Conservation (phyloP, 2,113 vertebrate species). For the Euleptes europaea region DNA sequence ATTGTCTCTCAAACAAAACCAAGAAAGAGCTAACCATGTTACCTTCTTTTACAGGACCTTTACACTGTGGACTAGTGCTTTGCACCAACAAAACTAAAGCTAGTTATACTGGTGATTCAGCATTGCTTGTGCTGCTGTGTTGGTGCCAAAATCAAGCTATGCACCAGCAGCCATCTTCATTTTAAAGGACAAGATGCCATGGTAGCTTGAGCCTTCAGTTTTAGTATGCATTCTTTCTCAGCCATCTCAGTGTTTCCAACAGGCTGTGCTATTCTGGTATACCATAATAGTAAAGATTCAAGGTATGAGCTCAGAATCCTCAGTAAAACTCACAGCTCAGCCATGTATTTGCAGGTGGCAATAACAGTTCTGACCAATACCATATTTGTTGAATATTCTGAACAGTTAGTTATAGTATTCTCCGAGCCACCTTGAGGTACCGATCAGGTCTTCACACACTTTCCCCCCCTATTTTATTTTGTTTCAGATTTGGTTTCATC, state of each 20-base stretch:
- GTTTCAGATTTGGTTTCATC: slow-evolving; percentile 90
- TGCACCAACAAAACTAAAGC: neutral
- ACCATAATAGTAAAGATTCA: neutral
- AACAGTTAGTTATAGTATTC: neutral
- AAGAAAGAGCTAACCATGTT: too few species aligned
- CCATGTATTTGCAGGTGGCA: neutral
- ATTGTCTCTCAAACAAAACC: too few species aligned
- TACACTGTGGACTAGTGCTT: neutral
- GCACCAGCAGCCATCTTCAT: neutral
- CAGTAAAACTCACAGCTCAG: neutral
- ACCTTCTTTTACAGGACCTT: too few species aligned
- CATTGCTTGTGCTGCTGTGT: neutral
- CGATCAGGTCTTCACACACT: neutral
- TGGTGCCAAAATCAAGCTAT: neutral
- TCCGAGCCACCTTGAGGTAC: neutral
- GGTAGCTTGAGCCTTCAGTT: neutral
- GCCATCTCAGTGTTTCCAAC: neutral
- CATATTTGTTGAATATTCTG: neutral
- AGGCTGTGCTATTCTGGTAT: neutral
- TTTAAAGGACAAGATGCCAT: neutral
- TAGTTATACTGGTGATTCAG: neutral
- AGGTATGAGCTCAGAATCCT: neutral
- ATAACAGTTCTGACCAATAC: neutral
- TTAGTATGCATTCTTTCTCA: neutral
- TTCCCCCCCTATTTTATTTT: slow-evolving; percentile 3